phyloP scores from a whole-genome alignment of 2,797 vertebrate genomes.

The Pantherophis alleghaniensis region DNA sequence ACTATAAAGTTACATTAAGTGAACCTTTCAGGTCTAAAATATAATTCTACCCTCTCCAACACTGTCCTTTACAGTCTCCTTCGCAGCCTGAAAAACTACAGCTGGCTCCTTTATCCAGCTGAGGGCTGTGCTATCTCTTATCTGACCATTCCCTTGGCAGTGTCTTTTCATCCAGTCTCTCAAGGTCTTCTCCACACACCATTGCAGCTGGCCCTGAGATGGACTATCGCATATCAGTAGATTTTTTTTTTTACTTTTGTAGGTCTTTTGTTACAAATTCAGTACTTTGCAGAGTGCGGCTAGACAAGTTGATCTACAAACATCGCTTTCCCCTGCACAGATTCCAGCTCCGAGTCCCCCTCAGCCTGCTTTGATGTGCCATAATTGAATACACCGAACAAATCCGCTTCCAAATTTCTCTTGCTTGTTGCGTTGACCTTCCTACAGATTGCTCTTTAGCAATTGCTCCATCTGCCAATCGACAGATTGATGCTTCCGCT shows the following conservation, averaged over 20 bases:
- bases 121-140: not conserved
- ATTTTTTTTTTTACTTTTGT: not conserved
- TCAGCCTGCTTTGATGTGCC: not conserved
- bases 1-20: not conserved
- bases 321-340: not conserved
- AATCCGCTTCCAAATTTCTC: not conserved
- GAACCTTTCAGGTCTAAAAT: not conserved
- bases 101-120: not conserved
- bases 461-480: conserved; percentile 5
- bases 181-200: not conserved
- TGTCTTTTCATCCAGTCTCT: not conserved
- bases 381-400: not conserved
- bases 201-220: not conserved
- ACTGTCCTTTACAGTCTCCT: not conserved
- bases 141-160: not conserved
- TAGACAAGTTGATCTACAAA: no score
- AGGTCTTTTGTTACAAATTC: not conserved
- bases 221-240: not conserved
- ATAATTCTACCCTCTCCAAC: not conserved
- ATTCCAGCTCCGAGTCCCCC: not conserved
- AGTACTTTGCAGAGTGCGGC: not conserved
- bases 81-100: not conserved
- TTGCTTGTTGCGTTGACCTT: not conserved
- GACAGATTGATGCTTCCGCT: conserved; percentile 23
- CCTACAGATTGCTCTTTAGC: conserved; percentile 31